A percentile compares a stretch with the other conserved stretches of the same genome.
phyloP scores from a whole-genome alignment of 2,888 invertebrate species.

The Drosophila parthenogenetica region DNA sequence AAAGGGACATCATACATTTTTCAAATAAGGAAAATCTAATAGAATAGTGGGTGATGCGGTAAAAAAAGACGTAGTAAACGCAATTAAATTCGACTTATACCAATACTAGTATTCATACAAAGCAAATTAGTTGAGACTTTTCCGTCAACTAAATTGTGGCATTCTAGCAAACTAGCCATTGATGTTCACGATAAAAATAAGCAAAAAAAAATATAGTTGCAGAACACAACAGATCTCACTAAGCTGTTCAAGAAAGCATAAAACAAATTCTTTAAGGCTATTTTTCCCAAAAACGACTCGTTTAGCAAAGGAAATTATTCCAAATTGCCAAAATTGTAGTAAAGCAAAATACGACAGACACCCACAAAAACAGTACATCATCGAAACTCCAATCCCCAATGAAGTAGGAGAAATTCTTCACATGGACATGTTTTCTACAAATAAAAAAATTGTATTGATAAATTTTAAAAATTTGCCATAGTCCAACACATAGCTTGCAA shows the following conservation, averaged over 20 bases:
- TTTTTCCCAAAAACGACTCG: constrained; percentile 19
- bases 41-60: not conserved
- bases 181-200: not conserved
- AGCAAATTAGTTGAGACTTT: constrained; percentile 4
- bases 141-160: constrained; percentile 9
- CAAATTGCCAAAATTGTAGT: not conserved
- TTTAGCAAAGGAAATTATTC: not conserved
- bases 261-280: constrained; percentile 50
- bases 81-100: constrained; percentile 14
- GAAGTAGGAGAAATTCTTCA: constrained; percentile 10
- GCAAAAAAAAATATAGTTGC: constrained; percentile 9
- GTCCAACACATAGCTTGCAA: too few relatives aligned
- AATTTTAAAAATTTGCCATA: too few relatives aligned
- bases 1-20: constrained; percentile 14
- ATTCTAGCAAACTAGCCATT: not conserved
- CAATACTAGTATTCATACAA: constrained; percentile 3
- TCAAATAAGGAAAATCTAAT: not conserved
- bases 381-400: not conserved
- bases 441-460: constrained; percentile 20
- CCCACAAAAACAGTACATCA: not conserved
- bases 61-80: constrained; percentile 10
- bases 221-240: constrained; percentile 31
- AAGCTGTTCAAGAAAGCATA: constrained; percentile 43
- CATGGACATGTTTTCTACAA: constrained; percentile 7
- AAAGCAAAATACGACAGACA: not conserved